Evolutionary conservation across 2,797 vertebrate genomes (phyloP).

Genomic region (Pelochelys cantorii): DNA sequence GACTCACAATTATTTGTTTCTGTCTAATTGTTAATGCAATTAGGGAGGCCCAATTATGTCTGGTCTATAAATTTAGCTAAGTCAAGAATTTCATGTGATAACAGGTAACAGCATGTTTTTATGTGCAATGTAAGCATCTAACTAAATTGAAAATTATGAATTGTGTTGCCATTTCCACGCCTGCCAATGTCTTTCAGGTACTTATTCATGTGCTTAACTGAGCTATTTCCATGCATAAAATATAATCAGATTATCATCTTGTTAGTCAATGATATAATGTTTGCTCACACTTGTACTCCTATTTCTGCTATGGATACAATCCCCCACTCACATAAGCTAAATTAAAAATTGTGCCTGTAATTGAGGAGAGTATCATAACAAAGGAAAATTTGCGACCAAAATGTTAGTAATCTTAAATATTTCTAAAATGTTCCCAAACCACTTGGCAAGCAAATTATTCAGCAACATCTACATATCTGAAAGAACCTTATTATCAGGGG

Average conservation of each 20-base stretch:
- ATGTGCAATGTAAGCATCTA: background rate
- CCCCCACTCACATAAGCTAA: background rate
- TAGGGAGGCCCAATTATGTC: background rate
- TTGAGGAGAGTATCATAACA: background rate
- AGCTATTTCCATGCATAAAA: background rate
- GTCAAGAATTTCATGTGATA: fast-evolving
- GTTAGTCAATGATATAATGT: background rate
- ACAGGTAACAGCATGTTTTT: background rate
- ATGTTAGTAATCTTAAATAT: background rate
- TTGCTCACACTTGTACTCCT: background rate
- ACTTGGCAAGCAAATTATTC: background rate
- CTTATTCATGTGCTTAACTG: background rate
- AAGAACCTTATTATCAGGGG: background rate
- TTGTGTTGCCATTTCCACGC: background rate
- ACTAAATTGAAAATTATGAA: background rate
- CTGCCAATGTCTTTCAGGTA: background rate
- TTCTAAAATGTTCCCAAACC: background rate
- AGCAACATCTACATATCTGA: background rate
- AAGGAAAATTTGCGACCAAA: background rate
- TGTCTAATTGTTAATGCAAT: background rate
- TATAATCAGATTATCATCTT: background rate
- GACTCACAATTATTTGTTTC: background rate
- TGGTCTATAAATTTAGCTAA: background rate
- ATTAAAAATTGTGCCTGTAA: background rate
- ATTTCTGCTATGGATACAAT: fast-evolving